These are phyloP conservation scores for Petrocephalus zakoni DNA, from an alignment of 2,113 vertebrate species.

Conservation along the genomic window DNA sequence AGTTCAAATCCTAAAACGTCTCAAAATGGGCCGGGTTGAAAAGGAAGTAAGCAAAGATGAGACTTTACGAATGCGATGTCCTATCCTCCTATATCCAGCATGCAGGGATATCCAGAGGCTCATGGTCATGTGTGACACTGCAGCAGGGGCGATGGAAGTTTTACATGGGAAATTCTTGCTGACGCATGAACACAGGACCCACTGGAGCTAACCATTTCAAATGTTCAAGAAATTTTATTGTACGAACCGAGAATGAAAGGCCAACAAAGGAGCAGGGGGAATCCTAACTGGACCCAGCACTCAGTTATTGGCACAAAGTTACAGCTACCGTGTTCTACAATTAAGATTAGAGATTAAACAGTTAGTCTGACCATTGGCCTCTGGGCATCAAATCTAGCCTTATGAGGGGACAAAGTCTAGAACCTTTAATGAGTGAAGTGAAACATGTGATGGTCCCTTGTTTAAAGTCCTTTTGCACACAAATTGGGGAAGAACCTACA, in stretches of 20 bases:
- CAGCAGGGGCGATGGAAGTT: neutral
- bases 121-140: neutral
- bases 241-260: neutral
- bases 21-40: conserved; percentile 7
- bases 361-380: neutral
- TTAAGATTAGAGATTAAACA: neutral
- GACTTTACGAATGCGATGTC: neutral
- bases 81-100: neutral
- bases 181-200: neutral
- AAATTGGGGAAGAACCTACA: neutral
- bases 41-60: conserved; percentile 10
- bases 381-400: neutral
- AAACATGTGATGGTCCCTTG: conserved; percentile 18
- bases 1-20: conserved; percentile 24
- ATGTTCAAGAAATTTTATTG: neutral
- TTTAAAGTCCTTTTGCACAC: neutral
- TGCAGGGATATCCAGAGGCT: neutral
- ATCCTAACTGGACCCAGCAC: neutral
- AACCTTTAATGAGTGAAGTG: neutral
- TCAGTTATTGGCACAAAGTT: conserved; percentile 5
- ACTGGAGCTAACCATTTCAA: neutral
- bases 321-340: neutral
- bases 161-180: neutral
- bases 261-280: neutral
- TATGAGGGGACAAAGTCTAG: conserved; percentile 1